These are phyloP conservation scores for Nemopilema nomurai DNA, from an alignment of 30 jellyfish, hydroid and myxozoan species.

Conservation along the genomic window DNA sequence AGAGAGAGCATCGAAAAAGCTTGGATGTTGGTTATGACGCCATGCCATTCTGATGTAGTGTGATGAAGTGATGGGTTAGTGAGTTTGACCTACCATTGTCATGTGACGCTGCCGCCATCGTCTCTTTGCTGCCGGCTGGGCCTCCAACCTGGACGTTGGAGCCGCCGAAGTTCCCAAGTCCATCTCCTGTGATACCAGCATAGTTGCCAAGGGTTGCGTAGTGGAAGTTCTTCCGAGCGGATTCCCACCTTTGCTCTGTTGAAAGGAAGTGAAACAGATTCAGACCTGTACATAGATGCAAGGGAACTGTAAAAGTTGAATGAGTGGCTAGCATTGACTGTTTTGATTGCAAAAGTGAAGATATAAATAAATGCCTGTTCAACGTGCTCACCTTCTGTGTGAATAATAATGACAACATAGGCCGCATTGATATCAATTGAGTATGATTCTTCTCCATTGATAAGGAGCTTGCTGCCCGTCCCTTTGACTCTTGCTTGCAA, in stretches of 20 bases:
- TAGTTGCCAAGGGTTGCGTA: constrained; percentile 25
- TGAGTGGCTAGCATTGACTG: no score
- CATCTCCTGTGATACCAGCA: constrained; percentile 23
- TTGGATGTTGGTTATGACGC: no score
- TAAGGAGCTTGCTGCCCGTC: constrained; percentile 47
- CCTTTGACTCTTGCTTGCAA: constrained; percentile 67
- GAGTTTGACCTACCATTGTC: not conserved
- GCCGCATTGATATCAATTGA: constrained; percentile 42
- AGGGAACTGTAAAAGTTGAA: no score
- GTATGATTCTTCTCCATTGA: constrained; percentile 65
- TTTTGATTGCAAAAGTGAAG: no score
- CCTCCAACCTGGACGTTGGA: constrained; percentile 11
- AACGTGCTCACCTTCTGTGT: constrained; percentile 28
- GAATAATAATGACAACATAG: constrained; percentile 35
- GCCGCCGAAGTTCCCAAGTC: constrained; percentile 14
- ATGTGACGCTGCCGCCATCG: not conserved
- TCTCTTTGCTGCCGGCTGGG: not conserved
- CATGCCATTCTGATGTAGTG: no score
- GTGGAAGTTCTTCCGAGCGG: constrained; percentile 48
- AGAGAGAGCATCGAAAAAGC: no score
- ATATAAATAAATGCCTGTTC: no score
- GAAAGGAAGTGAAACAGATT: not conserved
- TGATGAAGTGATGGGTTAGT: no score
- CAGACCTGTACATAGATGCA: not conserved
- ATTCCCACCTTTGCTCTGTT: constrained; percentile 55